phyloP scores from a whole-genome alignment of 2,888 invertebrate species.

The Volucella inanis region DNA sequence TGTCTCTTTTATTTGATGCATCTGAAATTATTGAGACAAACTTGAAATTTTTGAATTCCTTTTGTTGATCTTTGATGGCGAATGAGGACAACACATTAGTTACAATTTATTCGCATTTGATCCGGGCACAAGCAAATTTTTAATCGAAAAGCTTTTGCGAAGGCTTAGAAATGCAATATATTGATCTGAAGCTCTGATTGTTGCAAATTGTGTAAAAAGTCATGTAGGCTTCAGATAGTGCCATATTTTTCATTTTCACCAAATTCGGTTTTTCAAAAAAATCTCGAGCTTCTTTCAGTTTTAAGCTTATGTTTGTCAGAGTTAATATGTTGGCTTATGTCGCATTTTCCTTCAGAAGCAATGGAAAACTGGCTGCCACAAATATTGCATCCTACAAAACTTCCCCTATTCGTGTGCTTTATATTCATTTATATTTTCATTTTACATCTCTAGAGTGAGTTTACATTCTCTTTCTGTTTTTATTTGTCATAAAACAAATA shows the following conservation, averaged over 20 bases:
- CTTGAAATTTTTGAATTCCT: constrained; percentile 63
- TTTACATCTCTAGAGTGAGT: constrained; percentile 19
- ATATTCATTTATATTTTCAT: constrained; percentile 1
- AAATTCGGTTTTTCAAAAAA: constrained; percentile 20
- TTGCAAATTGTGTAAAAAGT: constrained; percentile 28
- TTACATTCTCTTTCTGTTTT: constrained; percentile 25
- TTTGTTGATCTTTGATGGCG: constrained; percentile 58
- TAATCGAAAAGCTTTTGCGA: constrained; percentile 22
- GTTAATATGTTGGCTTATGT: constrained; percentile 10
- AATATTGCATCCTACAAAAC: constrained; percentile 28
- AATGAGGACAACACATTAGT: constrained; percentile 29
- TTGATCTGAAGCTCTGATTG: constrained; percentile 16
- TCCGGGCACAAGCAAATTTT: constrained; percentile 32
- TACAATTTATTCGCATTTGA: constrained; percentile 31
- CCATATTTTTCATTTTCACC: constrained; percentile 13
- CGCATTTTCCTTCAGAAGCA: constrained; percentile 9
- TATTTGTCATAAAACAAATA: not conserved
- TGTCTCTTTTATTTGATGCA: constrained; percentile 38
- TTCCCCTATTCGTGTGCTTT: constrained; percentile 3
- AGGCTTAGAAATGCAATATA: constrained; percentile 29
- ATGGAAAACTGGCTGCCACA: not conserved
- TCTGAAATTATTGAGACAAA: constrained; percentile 31
- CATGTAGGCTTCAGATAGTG: constrained; percentile 11
- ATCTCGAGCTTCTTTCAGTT: not conserved
- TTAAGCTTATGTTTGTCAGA: constrained; percentile 29